Evolutionary conservation across 2,797 vertebrate species (phyloP).

Genomic region (Enteromius anoplus): DNA sequence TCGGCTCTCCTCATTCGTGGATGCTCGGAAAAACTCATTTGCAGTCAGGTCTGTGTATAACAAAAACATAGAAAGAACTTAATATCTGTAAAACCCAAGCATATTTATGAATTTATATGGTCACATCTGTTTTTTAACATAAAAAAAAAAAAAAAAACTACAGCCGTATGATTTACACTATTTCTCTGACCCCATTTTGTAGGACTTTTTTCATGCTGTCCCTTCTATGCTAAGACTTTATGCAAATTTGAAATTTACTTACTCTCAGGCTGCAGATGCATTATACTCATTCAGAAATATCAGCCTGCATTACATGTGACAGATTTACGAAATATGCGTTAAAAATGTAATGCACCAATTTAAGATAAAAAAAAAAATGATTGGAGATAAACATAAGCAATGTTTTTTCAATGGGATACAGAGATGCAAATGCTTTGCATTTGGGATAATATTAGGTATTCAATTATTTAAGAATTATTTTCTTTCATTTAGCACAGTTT

Average conservation of each 20-base stretch:
- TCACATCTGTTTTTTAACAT: not conserved
- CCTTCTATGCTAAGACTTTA: not conserved
- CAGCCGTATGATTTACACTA: not conserved
- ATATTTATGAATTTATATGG: not conserved
- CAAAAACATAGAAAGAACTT: constrained; percentile 8
- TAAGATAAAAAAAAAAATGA: not conserved
- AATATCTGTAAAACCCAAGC: not conserved
- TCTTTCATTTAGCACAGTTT: not conserved
- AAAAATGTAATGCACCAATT: constrained; percentile 8
- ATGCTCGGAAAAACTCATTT: constrained; percentile 79
- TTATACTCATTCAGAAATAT: constrained; percentile 13
- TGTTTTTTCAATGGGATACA: not conserved
- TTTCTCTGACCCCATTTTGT: not conserved
- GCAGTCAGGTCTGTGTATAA: constrained; percentile 77
- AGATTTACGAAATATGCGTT: not conserved
- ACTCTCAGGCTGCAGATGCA: not conserved
- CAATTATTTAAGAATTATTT: not conserved
- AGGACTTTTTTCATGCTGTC: not conserved
- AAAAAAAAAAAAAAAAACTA: too few species aligned
- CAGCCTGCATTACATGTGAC: not conserved
- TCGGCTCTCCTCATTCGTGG: constrained; percentile 71
- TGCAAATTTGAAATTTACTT: constrained; percentile 16
- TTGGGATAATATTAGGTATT: not conserved
- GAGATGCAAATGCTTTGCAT: not conserved
- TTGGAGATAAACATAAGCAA: not conserved